These are phyloP conservation scores for Toxotes lorentzi DNA, from an alignment of 2,797 vertebrate species.

Conservation along the genomic window DNA sequence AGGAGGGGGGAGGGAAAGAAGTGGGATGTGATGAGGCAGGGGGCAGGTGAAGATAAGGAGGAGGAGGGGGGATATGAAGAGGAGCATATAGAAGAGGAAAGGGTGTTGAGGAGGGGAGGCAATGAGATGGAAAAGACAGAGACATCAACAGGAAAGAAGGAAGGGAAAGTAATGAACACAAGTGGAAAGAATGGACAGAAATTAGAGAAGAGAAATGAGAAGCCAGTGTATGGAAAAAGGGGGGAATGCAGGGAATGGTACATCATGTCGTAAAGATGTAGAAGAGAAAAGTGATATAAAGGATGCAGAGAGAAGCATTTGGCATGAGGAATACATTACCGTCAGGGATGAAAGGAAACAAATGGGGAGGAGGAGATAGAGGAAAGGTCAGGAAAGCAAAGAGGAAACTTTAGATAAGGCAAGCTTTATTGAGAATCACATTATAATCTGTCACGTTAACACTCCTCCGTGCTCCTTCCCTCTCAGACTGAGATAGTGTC, in stretches of 20 bases:
- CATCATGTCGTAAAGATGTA: constrained; percentile 53
- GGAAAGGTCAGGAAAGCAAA: constrained; percentile 64
- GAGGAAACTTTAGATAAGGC: constrained; percentile 57
- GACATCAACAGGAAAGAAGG: constrained; percentile 30
- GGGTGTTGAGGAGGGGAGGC: constrained; percentile 6
- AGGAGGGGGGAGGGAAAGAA: background rate
- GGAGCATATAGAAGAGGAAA: constrained; percentile 17
- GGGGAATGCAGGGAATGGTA: constrained; percentile 37
- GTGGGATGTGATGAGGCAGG: background rate
- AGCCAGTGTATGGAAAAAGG: constrained; percentile 49
- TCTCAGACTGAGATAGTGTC: background rate
- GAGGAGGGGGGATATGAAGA: constrained; percentile 24
- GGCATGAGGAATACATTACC: constrained; percentile 65
- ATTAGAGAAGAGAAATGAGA: constrained; percentile 64
- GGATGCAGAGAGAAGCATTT: constrained; percentile 42
- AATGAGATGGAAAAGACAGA: constrained; percentile 52
- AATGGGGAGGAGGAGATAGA: constrained; percentile 45
- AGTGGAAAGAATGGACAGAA: constrained; percentile 54
- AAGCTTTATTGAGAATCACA: constrained; percentile 38
- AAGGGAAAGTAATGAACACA: constrained; percentile 52
- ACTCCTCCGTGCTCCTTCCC: constrained; percentile 8
- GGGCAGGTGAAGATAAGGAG: constrained; percentile 6
- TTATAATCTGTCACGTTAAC: constrained; percentile 43
- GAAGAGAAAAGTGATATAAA: constrained; percentile 49
- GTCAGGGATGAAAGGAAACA: constrained; percentile 61